Evolutionary conservation across 2,113 vertebrate species (phyloP).

Genomic region (Gavia stellata): DNA sequence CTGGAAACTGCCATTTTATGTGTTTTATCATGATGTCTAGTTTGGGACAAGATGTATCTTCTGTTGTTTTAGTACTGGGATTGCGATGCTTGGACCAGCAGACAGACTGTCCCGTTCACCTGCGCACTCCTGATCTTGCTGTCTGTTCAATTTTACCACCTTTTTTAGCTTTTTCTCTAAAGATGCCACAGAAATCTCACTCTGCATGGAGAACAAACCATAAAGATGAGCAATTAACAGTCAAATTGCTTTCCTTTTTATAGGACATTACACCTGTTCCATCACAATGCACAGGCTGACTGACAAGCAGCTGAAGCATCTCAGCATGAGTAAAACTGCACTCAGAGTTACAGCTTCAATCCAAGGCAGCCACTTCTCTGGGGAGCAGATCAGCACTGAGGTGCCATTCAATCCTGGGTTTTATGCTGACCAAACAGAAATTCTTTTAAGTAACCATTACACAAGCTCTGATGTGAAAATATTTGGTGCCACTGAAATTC

Average conservation of each 20-base stretch:
- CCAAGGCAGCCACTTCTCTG: constrained; percentile 41
- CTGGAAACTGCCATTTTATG: background rate
- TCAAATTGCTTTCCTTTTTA: background rate
- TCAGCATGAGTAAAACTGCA: constrained; percentile 73
- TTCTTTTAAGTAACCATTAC: constrained; percentile 84
- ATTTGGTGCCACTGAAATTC: constrained; percentile 76
- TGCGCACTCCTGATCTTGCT: rapidly evolving
- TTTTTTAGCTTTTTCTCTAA: background rate
- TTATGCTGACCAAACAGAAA: constrained; percentile 81
- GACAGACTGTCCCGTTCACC: background rate
- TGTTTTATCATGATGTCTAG: background rate
- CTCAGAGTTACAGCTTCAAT: constrained; percentile 78
- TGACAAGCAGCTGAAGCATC: constrained; percentile 79
- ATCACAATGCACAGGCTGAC: constrained; percentile 77
- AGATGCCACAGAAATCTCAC: background rate
- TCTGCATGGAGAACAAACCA: background rate
- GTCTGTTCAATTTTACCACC: background rate
- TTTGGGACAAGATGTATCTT: background rate
- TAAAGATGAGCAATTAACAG: background rate
- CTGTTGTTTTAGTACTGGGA: background rate
- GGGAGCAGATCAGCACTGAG: constrained; percentile 67
- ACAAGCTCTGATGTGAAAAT: constrained; percentile 79
- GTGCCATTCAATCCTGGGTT: constrained; percentile 84
- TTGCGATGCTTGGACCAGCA: background rate
- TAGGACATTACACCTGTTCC: constrained; percentile 87